Evolutionary conservation across 2,888 invertebrate genomes (phyloP), one percentile per base, ranked within the genome.

Genomic region (Tiphia femorata): DNA sequence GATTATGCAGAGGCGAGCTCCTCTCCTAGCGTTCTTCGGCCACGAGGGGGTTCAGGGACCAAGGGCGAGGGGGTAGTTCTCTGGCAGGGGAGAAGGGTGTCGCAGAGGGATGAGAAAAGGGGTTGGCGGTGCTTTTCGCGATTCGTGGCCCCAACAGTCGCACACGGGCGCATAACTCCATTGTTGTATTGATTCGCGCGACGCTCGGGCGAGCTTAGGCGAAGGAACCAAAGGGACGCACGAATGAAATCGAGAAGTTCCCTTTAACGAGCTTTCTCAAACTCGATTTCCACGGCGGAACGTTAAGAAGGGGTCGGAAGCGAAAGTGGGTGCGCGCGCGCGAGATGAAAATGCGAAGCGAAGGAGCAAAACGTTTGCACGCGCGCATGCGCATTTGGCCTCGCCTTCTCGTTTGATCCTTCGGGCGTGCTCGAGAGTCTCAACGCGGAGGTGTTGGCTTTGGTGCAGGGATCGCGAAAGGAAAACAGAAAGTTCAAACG

Each of bases 1-100:
- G 75, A 77, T 77, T 77, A 77, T 76, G 71, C 76, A 68, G 60
- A 64, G 72, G 66, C n/a, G n/a, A n/a, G n/a, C 70, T 69, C 71
- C 71, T 71, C 65, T n/a, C n/a, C n/a, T n/a, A n/a, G n/a, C n/a
- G n/a, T n/a, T n/a, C 63, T 52, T 67, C 72, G 72, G 58, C 69
- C 63, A 43, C 20, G 37, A 33, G 19, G 20, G 54, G 53, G 43
- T 17, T 42, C 38, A 62, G 49, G 49, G 61, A 21, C 40, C 44
- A 57, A 46, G 43, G 41, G 29, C 30, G 23, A 35, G 40, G 17
- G 29, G 38, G 12, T 14, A 14, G 30, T n/a, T 12, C 23, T 35
- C n/a, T n/a, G n/a, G n/a, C n/a, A n/a, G n/a, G n/a, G n/a, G n/a
- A n/a, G 38, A 3, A 27, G 41, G 14, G 27, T 6, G 16, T 21